These are phyloP conservation scores for Calypte anna DNA, from an alignment of 2,113 vertebrate species.

Conservation along the genomic window DNA sequence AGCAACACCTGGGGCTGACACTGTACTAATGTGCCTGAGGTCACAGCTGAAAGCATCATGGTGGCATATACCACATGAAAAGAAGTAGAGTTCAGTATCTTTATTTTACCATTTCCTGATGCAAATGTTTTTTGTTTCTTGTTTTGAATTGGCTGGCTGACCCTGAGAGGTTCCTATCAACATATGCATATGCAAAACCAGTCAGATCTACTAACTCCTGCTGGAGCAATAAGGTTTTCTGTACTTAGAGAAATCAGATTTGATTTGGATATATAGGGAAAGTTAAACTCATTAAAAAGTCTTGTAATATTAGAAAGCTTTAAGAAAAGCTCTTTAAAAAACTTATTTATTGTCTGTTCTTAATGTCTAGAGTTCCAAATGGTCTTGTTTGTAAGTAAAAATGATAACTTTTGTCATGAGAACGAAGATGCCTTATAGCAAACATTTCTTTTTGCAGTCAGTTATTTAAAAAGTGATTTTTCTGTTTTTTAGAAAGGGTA, in stretches of 20 bases:
- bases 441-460: not conserved
- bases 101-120: not conserved
- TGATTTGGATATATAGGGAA: not conserved
- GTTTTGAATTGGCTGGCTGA: not conserved
- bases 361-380: not conserved
- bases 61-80: not conserved
- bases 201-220: not conserved
- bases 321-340: not conserved
- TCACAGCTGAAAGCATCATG: not conserved
- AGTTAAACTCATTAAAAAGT: not conserved
- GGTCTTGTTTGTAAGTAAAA: not conserved
- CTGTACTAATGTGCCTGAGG: not conserved
- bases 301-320: not conserved
- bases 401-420: not conserved
- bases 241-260: not conserved
- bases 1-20: not conserved
- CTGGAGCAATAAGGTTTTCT: not conserved
- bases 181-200: not conserved
- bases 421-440: not conserved
- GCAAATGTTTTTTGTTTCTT: accelerated
- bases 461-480: not conserved
- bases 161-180: not conserved
- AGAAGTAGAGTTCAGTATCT: not conserved
- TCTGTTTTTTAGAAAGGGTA: not conserved
- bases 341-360: not conserved